Evolutionary conservation across 1,140 invertebrate genomes (phyloP).

Genomic region (Drosophila prosaltans): DNA sequence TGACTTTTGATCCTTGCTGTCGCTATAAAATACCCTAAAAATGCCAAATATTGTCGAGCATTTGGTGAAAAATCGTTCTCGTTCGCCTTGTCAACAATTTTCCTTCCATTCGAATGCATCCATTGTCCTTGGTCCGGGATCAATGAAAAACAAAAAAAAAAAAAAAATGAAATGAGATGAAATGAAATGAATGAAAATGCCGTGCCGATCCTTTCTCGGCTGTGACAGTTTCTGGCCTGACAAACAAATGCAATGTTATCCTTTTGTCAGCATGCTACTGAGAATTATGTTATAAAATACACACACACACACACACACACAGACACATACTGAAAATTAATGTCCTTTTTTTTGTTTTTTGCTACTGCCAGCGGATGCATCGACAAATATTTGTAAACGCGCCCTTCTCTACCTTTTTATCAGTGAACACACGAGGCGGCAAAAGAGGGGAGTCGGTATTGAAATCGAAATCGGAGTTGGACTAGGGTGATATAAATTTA

Average conservation of each 20-base stretch:
- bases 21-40: slow-evolving; percentile 19
- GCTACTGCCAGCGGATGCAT: slow-evolving; percentile 40
- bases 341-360: slow-evolving; percentile 43
- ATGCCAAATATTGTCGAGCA: slow-evolving; percentile 17
- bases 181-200: slow-evolving; percentile 44
- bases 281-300: slow-evolving; percentile 60
- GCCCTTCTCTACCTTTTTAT: slow-evolving; percentile 47
- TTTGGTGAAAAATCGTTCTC: slow-evolving; percentile 25
- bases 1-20: slow-evolving; percentile 21
- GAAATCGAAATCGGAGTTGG: background rate
- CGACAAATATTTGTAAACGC: slow-evolving; percentile 72
- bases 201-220: slow-evolving; percentile 41
- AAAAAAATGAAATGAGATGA: slow-evolving; percentile 28
- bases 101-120: slow-evolving; percentile 53
- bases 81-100: slow-evolving; percentile 24
- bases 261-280: slow-evolving; percentile 63
- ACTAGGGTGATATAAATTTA: background rate
- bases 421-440: background rate
- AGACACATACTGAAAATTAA: slow-evolving; percentile 51
- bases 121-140: slow-evolving; percentile 50
- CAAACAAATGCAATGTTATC: slow-evolving; percentile 65
- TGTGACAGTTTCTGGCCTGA: slow-evolving; percentile 58
- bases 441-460: background rate
- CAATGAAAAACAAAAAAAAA: slow-evolving; percentile 48
- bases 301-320: slow-evolving; percentile 27